phyloP scores from a whole-genome alignment of 1,140 invertebrate species.

The Copidosoma floridanum region DNA sequence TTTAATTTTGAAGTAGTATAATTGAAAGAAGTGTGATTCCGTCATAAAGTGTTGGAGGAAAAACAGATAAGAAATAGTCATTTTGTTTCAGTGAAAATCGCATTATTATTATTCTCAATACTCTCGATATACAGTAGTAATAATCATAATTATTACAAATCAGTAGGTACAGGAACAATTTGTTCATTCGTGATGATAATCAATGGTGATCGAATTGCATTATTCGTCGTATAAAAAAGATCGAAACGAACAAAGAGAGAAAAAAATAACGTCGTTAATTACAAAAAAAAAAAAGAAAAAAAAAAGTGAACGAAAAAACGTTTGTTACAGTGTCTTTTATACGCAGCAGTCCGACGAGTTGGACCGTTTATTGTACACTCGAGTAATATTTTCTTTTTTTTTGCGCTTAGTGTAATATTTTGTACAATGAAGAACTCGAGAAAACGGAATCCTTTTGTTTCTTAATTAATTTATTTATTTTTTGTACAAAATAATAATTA shows the following conservation, averaged over 20 bases:
- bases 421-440: conserved; percentile 7
- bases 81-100: conserved; percentile 54
- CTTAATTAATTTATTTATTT: too few relatives aligned
- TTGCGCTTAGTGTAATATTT: too few relatives aligned
- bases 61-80: too few relatives aligned
- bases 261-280: conserved; percentile 19
- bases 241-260: conserved; percentile 9
- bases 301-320: conserved; percentile 3
- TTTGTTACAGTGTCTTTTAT: too few relatives aligned
- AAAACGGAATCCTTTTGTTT: too few relatives aligned
- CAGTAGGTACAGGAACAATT: conserved; percentile 57
- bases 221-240: conserved; percentile 31
- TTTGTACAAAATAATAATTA: too few relatives aligned
- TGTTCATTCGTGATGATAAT: conserved; percentile 47
- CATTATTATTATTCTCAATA: conserved; percentile 53
- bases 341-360: conserved; percentile 6
- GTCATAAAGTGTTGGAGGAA: too few relatives aligned
- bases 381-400: too few relatives aligned
- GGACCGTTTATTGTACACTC: background rate
- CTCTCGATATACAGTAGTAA: conserved; percentile 55
- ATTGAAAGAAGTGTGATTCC: too few relatives aligned
- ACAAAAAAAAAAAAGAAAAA: too few relatives aligned
- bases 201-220: conserved; percentile 36
- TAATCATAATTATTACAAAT: conserved; percentile 47
- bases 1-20: too few relatives aligned